Conservation (phyloP, 2,113 vertebrate species). For the Microcebus griseorufus region DNA sequence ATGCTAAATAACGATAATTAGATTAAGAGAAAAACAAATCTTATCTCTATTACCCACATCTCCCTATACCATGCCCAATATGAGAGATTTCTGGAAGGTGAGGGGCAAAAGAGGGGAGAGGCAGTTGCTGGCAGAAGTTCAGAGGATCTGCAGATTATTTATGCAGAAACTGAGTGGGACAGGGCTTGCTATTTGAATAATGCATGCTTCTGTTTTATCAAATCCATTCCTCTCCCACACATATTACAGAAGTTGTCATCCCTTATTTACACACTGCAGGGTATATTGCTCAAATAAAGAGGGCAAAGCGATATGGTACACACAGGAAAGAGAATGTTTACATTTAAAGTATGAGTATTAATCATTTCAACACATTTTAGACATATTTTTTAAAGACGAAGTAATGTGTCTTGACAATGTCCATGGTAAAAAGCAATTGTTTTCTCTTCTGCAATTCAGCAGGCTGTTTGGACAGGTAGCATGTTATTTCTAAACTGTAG, state of each 20-base stretch:
- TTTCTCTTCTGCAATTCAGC: neutral
- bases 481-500: neutral
- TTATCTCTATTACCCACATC: neutral
- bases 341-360: slow-evolving; percentile 62
- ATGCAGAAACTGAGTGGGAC: slow-evolving; percentile 63
- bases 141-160: slow-evolving; percentile 71
- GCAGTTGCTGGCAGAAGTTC: neutral
- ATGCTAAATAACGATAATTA: slow-evolving; percentile 27
- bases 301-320: slow-evolving; percentile 62
- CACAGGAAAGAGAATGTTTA: slow-evolving; percentile 63
- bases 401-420: slow-evolving; percentile 61
- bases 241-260: slow-evolving; percentile 77
- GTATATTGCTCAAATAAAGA: slow-evolving; percentile 77
- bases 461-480: neutral
- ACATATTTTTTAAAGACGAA: slow-evolving; percentile 63
- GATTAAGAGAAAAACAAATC: slow-evolving; percentile 21
- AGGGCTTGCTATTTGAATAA: slow-evolving; percentile 75
- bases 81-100: slow-evolving; percentile 41
- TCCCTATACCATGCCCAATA: neutral
- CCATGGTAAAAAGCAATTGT: slow-evolving; percentile 20
- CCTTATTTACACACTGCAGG: slow-evolving; percentile 75
- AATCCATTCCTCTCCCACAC: slow-evolving; percentile 19
- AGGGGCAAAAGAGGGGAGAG: neutral
- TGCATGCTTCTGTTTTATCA: slow-evolving; percentile 76
- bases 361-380: slow-evolving; percentile 63